phyloP scores from a whole-genome alignment of 1,140 invertebrate species.

The Arctopsyche grandis region DNA sequence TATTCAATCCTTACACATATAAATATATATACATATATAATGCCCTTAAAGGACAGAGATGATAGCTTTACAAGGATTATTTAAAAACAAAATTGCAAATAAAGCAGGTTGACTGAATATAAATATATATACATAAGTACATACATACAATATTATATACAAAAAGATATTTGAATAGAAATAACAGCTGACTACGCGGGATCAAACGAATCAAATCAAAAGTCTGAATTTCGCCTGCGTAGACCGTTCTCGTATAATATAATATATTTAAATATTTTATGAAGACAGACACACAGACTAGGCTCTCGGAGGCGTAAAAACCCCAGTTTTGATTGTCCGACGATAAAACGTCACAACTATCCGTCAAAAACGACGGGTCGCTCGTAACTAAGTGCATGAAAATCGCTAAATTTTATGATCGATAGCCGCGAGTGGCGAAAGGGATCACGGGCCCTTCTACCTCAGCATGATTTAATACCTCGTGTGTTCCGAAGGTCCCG shows the following conservation, averaged over 20 bases:
- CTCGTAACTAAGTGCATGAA: too few relatives aligned
- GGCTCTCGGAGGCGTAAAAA: too few relatives aligned
- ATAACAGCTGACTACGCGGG: too few relatives aligned
- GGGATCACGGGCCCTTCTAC: conserved; percentile 1
- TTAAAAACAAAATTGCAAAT: conserved; percentile 41
- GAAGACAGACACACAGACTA: too few relatives aligned
- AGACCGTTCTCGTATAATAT: too few relatives aligned
- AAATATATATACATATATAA: not conserved
- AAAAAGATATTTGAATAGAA: not conserved
- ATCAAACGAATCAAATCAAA: too few relatives aligned
- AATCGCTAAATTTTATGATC: conserved; percentile 15
- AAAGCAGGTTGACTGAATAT: not conserved
- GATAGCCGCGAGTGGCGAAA: conserved; percentile 7
- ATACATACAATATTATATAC: not conserved
- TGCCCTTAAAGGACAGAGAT: not conserved
- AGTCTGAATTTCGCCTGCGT: too few relatives aligned
- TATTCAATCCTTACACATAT: not conserved
- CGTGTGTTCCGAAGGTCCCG: not conserved
- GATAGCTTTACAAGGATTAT: not conserved
- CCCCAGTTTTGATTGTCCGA: too few relatives aligned
- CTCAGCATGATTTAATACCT: conserved; percentile 1
- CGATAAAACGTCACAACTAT: too few relatives aligned
- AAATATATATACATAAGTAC: not conserved
- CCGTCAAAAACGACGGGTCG: too few relatives aligned
- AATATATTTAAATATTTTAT: too few relatives aligned